These are phyloP conservation scores for Plemyria rubiginata DNA, from an alignment of 2,888 invertebrate genomes.

Conservation along the genomic window DNA sequence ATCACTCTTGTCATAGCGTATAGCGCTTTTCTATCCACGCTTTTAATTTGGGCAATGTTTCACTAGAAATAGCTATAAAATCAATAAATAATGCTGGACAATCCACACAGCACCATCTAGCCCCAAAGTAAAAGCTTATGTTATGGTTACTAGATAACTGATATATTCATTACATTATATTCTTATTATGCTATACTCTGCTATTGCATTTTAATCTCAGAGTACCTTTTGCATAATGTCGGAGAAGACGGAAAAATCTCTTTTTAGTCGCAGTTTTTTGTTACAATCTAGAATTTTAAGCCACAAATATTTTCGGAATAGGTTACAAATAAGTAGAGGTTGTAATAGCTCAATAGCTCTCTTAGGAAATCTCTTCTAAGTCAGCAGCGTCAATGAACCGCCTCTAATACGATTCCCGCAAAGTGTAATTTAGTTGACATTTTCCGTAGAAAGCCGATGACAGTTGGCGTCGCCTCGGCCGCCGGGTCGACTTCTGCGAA, in stretches of 20 bases:
- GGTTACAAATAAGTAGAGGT: neutral
- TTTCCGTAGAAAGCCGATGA: conserved; percentile 49
- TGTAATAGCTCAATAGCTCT: conserved; percentile 9
- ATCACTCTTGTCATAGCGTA: conserved; percentile 19
- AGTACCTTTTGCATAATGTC: neutral
- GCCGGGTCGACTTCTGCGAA: conserved; percentile 50
- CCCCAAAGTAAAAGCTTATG: too few species aligned
- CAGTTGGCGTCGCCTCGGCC: conserved; percentile 41
- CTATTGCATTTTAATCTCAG: neutral
- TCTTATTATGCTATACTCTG: neutral
- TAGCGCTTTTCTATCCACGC: conserved; percentile 10
- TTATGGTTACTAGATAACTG: too few species aligned
- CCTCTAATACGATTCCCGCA: conserved; percentile 27
- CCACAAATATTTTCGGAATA: neutral
- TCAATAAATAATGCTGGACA: too few species aligned
- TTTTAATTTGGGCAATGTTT: conserved; percentile 20
- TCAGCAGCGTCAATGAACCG: conserved; percentile 29
- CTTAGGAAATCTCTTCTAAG: conserved; percentile 11
- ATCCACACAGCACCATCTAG: too few species aligned
- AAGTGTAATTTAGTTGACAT: conserved; percentile 41
- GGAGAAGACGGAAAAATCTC: neutral
- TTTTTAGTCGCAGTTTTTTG: neutral
- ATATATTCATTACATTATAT: too few species aligned
- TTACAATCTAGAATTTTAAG: neutral
- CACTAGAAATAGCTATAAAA: conserved; percentile 17